These are phyloP conservation scores for Otolemur garnettii DNA, from an alignment of 2,113 vertebrate genomes.

Conservation along the genomic window DNA sequence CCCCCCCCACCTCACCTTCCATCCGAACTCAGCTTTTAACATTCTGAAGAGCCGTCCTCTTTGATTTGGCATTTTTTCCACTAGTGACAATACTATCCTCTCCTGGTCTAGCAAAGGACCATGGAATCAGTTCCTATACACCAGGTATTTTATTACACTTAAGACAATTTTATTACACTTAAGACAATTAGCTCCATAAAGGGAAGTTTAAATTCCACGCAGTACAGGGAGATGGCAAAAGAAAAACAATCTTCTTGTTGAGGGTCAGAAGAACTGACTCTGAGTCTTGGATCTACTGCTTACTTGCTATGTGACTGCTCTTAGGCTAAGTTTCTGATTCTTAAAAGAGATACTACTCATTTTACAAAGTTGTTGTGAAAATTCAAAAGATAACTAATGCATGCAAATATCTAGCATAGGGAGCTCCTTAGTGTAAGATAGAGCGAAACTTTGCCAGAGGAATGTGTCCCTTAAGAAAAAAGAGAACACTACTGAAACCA, in stretches of 20 bases:
- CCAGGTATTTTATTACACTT: background rate
- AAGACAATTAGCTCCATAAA: slow-evolving; percentile 29
- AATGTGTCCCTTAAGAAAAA: background rate
- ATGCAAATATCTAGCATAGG: background rate
- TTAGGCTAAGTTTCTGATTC: background rate
- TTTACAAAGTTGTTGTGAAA: background rate
- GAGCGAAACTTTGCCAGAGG: background rate
- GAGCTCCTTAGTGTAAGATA: background rate
- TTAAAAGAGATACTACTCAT: background rate
- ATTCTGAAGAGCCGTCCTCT: slow-evolving; percentile 43
- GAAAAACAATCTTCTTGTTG: slow-evolving; percentile 15
- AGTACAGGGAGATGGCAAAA: background rate
- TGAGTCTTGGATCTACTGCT: background rate
- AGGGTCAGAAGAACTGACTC: background rate
- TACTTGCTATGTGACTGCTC: background rate
- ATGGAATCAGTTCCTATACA: background rate
- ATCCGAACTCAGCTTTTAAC: background rate
- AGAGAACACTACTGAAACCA: background rate
- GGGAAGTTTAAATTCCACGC: background rate
- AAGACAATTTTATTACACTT: slow-evolving; percentile 3
- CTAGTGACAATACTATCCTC: background rate
- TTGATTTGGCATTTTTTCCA: background rate
- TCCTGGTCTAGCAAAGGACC: background rate
- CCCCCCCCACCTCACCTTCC: background rate
- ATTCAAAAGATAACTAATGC: background rate